A percentile compares a stretch with the other conserved stretches of the same genome.
These are phyloP conservation scores for Sapajus apella DNA, from an alignment of 2,113 vertebrate genomes.

Conservation along the genomic window DNA sequence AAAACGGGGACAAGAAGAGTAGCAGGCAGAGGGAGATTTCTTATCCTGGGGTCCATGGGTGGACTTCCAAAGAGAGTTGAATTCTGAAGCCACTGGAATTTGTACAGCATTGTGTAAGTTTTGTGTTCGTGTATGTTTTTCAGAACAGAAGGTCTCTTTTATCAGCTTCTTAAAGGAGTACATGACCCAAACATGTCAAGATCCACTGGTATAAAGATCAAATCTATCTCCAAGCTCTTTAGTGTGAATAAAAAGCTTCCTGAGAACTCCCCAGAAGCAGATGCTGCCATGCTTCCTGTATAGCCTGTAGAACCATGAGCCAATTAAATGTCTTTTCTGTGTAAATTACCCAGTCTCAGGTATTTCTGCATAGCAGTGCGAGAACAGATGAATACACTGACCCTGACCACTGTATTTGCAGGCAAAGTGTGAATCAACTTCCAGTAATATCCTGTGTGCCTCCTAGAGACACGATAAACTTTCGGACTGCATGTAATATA, in stretches of 20 bases:
- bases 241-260: not conserved
- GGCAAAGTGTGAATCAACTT: not conserved
- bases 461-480: not conserved
- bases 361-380: too few relatives aligned
- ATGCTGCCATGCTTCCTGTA: too few relatives aligned
- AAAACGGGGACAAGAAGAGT: constrained; percentile 30
- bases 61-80: not conserved
- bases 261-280: too few relatives aligned
- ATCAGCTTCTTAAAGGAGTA: not conserved
- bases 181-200: not conserved
- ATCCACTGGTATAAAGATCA: not conserved
- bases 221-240: not conserved
- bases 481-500: not conserved
- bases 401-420: not conserved
- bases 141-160: not conserved
- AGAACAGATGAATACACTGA: not conserved
- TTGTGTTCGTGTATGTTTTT: not conserved
- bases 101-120: not conserved
- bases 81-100: not conserved
- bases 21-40: not conserved
- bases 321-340: too few relatives aligned
- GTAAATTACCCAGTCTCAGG: too few relatives aligned
- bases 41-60: not conserved
- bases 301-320: too few relatives aligned
- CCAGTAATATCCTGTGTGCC: not conserved